Base-by-base conservation (phyloP, 2,113 vertebrate species). In the Sterna hirundo region DNA sequence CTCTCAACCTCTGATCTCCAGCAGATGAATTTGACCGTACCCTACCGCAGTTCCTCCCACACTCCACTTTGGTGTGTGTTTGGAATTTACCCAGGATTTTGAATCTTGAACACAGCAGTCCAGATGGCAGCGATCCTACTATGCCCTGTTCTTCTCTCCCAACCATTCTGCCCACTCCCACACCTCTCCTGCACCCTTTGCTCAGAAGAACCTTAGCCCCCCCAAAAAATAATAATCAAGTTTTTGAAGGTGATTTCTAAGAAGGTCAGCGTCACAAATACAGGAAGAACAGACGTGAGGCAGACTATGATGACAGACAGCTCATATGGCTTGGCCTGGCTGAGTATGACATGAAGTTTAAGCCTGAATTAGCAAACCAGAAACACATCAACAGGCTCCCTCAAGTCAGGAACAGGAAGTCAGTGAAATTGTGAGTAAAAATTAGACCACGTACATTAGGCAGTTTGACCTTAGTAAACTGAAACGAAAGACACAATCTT, bases 21-120 rank as follows among this genome's bases (percentile, higher is more conserved):
- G 36, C 36, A 30, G 0, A 18, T 0, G 7, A 52, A 27, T 30
- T 1, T 27, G 44, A 27, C 40, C 12, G 2, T 1, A 13, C 4
- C 27, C 42, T 54, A 13, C 9, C 42, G 57, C n/a, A 55, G 54
- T 29, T 72, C 44, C 60, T 80, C 57, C 32, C 52, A 40, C 14
- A 2, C 23, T 65, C 42, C 32, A 25, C 27, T 66, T 61, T 12
- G 17, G 11, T 18, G 11, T 38, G 38, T 15, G 4, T 12, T 18
- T 32, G 22, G 47, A 84, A 85, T 78, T 84, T 20, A 65, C 36
- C 23, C 62, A 69, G n/a, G 75, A 66, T 23, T 47, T 12, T 7
- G 29, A 76, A n/a, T 22, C 29, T 20, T 26, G 51, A 91, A 58
- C 11, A 36, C 30, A n/a, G 46, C 15, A 47, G 23, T 20, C 46